Evolutionary conservation across 2,797 vertebrate species (phyloP).

Genomic region (Diplodus puntazzo): DNA sequence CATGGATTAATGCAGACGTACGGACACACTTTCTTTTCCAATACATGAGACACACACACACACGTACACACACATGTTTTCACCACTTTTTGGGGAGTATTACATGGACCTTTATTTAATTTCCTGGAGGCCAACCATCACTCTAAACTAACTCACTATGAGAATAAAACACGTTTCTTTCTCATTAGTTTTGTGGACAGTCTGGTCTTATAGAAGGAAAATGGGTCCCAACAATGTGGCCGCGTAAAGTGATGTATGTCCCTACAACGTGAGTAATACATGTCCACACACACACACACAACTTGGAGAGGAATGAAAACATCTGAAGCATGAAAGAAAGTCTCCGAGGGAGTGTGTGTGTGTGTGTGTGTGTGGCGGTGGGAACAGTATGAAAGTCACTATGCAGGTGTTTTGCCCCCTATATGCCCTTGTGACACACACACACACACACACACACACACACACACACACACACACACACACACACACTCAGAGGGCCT

Average conservation of each 20-base stretch:
- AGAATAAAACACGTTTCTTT: too few relatives aligned
- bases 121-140: too few relatives aligned
- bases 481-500: conserved; percentile 39
- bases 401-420: conserved; percentile 61
- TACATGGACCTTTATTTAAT: too few relatives aligned
- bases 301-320: conserved; percentile 48
- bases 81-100: too few relatives aligned
- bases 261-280: too few relatives aligned
- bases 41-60: neutral
- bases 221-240: too few relatives aligned
- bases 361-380: neutral
- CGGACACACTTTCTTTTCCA: conserved; percentile 14
- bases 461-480: conserved; percentile 42
- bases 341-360: too few relatives aligned
- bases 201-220: too few relatives aligned
- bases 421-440: conserved; percentile 17
- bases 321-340: conserved; percentile 11
- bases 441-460: conserved; percentile 39
- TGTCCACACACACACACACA: conserved; percentile 23
- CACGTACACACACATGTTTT: conserved; percentile 2
- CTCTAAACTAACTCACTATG: too few relatives aligned
- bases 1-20: conserved; percentile 22
- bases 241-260: too few relatives aligned
- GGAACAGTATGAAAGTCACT: conserved; percentile 1
- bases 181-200: too few relatives aligned